Evolutionary conservation across 2,113 vertebrate genomes (phyloP), one percentile per base, ranked within the genome.

Genomic region (Myiozetetes cayanensis): DNA sequence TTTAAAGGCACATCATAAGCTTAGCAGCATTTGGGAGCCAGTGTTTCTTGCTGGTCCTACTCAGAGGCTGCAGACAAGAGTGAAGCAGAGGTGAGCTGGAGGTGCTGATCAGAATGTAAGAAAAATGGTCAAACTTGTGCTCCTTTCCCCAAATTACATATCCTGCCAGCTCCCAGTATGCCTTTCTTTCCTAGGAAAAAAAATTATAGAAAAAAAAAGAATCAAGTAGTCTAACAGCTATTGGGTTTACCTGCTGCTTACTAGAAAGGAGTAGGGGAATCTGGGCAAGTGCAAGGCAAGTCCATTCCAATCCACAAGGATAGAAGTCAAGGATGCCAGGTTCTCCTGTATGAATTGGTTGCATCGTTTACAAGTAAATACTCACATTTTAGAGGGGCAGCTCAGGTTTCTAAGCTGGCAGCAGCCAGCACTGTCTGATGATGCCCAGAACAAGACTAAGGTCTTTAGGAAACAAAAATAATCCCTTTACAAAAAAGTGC

Each of bases 1-100:
- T 94, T 92, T 95, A 85, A 97, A 97, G 91, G 95, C 96, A 96
- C 96, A 91, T 96, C 87, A 93, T 93, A 94, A 95, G 94, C 93
- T 93, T 95, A 96, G 93, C 94, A 97, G 94, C 95, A 95, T 96
- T 93, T 94, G 90, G 95, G 92, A 95, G 75, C 93, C 76, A 58
- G 88, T 90, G 83, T 68, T 90, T 96, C 90, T 87, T 89, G 88
- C 96, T 75, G 56, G 76, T 90, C 90, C 87, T 94, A 78, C 83
- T 95, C 72, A 58, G 88, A 86, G 93, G 94, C 86, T 94, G 88
- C 92, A 90, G 94, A 78, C 90, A 90, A 93, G 95, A 95, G 83
- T 80, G 88, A 94, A 93, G 93, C 91, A 81, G 73, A 93, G 83
- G 70, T 70, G 76, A 79, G 85, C 72, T 72, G 88, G 77, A 75